Conservation (phyloP, 1,140 invertebrate genomes). For the Oreohelix idahoensis region DNA sequence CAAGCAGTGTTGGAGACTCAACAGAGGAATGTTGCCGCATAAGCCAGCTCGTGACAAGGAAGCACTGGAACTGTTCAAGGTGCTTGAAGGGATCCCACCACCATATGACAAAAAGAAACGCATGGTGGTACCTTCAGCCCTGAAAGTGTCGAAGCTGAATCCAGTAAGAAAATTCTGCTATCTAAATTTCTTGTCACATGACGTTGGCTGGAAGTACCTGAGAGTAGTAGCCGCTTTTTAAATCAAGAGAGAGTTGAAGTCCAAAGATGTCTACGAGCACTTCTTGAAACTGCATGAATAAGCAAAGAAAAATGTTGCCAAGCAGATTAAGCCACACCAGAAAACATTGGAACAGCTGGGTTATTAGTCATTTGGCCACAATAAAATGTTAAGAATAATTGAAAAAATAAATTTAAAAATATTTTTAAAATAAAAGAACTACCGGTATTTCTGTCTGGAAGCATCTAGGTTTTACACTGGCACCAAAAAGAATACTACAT, state of each 20-base stretch:
- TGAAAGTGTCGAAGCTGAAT: slow-evolving; percentile 93
- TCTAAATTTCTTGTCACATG: slow-evolving; percentile 94
- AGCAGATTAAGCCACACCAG: slow-evolving; percentile 81
- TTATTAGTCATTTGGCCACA: no score
- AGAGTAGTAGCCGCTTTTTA: slow-evolving; percentile 94
- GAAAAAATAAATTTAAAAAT: no score
- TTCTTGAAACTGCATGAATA: not conserved
- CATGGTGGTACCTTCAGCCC: slow-evolving; percentile 94
- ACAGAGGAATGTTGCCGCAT: slow-evolving; percentile 99
- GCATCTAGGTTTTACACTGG: no score
- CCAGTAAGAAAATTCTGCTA: slow-evolving; percentile 93
- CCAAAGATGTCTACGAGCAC: slow-evolving; percentile 80
- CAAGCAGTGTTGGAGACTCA: slow-evolving; percentile 96
- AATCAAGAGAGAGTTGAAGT: slow-evolving; percentile 93
- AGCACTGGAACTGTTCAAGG: slow-evolving; percentile 80
- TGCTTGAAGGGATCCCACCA: slow-evolving; percentile 95
- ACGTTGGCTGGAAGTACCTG: slow-evolving; percentile 99
- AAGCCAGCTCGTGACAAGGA: slow-evolving; percentile 91
- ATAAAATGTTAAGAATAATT: no score
- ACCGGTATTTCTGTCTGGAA: no score
- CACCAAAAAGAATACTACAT: no score
- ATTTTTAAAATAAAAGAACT: no score
- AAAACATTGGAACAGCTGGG: slow-evolving; percentile 88
- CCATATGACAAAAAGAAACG: slow-evolving; percentile 94
- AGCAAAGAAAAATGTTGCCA: not conserved